These are phyloP conservation scores for Mormyrops attenuatus DNA, from an alignment of 2,797 vertebrate genomes.

Conservation along the genomic window DNA sequence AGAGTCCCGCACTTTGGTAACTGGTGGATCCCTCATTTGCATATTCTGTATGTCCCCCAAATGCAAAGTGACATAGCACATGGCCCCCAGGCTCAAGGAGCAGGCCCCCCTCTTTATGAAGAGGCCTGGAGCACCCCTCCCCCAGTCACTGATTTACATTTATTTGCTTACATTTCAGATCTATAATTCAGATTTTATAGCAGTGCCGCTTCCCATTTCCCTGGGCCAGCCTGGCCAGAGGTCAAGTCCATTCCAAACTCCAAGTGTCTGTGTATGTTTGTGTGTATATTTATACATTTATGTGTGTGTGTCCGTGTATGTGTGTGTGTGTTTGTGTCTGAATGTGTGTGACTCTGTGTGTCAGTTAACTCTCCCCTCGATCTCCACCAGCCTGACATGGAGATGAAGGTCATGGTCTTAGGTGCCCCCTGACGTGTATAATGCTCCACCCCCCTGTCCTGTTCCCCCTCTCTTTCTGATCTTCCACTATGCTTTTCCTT, in stretches of 20 bases:
- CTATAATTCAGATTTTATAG: background rate
- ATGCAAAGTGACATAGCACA: conserved; percentile 79
- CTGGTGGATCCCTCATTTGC: conserved; percentile 78
- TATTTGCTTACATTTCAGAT: background rate
- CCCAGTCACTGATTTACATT: conserved; percentile 43
- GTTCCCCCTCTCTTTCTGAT: background rate
- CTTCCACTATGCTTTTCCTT: background rate
- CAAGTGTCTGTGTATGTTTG: background rate
- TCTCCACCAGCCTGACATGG: background rate
- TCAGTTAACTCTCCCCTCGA: background rate
- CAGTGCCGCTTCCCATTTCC: background rate
- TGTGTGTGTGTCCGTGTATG: background rate
- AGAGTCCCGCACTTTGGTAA: conserved; percentile 68
- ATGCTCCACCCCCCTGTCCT: background rate
- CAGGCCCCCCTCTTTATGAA: conserved; percentile 54
- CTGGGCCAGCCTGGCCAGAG: background rate
- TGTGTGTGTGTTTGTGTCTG: conserved; percentile 7
- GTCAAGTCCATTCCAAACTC: background rate
- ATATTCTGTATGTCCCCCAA: conserved; percentile 75
- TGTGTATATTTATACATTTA: background rate
- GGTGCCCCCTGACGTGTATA: background rate
- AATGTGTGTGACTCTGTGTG: background rate
- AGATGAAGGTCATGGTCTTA: background rate
- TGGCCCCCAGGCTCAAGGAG: conserved; percentile 60
- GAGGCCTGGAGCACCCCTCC: conserved; percentile 36